These are phyloP conservation scores for Heliothis peltigera DNA, from an alignment of 2,888 invertebrate genomes.

Conservation along the genomic window DNA sequence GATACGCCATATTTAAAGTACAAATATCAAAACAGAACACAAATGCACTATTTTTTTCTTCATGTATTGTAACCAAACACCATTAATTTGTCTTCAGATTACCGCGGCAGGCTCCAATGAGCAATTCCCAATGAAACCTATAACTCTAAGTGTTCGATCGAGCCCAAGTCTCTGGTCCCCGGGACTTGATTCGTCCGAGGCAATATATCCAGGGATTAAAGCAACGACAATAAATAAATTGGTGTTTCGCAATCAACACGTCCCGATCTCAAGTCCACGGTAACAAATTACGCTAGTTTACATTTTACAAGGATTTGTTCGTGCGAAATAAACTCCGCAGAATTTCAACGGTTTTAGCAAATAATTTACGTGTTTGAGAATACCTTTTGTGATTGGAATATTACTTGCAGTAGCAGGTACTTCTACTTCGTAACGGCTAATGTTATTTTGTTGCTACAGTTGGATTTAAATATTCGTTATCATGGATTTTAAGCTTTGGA, in stretches of 20 bases:
- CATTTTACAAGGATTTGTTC: conserved; percentile 56
- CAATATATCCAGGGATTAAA: conserved; percentile 60
- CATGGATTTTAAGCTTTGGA: too few relatives aligned
- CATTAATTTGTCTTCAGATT: conserved; percentile 7
- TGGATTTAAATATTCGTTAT: not conserved
- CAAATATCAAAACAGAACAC: not conserved
- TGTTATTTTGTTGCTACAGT: not conserved
- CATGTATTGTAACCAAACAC: not conserved
- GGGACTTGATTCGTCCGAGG: conserved; percentile 48
- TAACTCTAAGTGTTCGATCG: conserved; percentile 22
- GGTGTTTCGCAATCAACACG: conserved; percentile 62
- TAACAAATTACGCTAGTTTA: conserved; percentile 62
- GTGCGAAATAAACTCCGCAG: conserved; percentile 47
- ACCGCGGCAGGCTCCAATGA: conserved; percentile 3
- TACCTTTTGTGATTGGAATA: conserved; percentile 42
- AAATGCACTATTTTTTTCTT: not conserved
- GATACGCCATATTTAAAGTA: not conserved
- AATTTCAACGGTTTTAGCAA: conserved; percentile 47
- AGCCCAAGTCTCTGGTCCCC: conserved; percentile 19
- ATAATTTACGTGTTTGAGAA: conserved; percentile 49
- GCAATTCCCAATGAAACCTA: conserved; percentile 31
- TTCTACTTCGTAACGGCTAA: not conserved
- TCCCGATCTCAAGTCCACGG: conserved; percentile 59
- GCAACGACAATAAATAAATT: conserved; percentile 64
- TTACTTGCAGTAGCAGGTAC: conserved; percentile 7